Conservation (phyloP, 2,797 vertebrate genomes). For the Cryptoprocta ferox region DNA sequence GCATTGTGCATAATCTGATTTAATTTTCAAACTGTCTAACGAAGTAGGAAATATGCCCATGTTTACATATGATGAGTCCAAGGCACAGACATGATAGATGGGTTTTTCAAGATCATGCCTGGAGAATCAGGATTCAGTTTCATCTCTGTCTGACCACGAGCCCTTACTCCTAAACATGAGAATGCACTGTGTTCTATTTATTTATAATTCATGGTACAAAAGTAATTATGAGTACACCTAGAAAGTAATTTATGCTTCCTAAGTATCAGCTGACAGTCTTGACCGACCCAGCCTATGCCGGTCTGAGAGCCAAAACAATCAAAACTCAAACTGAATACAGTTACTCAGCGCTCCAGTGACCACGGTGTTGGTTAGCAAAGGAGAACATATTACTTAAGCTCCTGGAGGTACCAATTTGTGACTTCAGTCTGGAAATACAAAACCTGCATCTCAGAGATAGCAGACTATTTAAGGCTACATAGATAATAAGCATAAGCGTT, state of each 20-base stretch:
- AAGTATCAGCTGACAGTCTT: background rate
- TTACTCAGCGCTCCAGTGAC: background rate
- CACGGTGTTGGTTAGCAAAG: background rate
- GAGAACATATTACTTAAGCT: conserved; percentile 31
- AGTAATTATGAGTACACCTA: conserved; percentile 23
- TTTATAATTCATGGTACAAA: conserved; percentile 1
- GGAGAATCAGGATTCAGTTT: background rate
- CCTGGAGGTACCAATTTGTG: background rate
- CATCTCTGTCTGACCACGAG: background rate
- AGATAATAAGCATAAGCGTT: background rate
- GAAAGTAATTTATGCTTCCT: conserved; percentile 32
- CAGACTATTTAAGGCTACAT: background rate
- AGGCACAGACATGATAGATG: background rate
- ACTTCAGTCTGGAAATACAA: background rate
- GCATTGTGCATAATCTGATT: background rate
- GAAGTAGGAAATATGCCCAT: background rate
- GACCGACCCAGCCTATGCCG: background rate
- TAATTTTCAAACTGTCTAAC: background rate
- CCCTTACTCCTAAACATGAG: background rate
- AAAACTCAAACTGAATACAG: background rate
- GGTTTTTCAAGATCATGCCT: background rate
- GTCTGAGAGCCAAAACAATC: background rate
- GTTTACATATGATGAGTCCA: background rate
- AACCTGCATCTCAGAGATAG: background rate
- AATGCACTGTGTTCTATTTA: background rate